Base-by-base conservation (phyloP, 1,140 invertebrate species). In the Euwallacea similis region DNA sequence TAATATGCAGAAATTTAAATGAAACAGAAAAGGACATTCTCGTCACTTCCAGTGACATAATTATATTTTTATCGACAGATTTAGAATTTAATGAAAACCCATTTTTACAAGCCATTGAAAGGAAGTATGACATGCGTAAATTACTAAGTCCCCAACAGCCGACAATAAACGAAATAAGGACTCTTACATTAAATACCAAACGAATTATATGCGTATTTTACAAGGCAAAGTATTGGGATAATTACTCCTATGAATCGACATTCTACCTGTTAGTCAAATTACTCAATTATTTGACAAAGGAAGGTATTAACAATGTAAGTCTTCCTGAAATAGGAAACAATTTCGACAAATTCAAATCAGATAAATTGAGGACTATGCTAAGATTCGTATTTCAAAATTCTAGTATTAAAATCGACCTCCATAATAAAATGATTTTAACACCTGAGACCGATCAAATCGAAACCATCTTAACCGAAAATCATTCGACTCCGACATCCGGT, bases 381-480 rank as follows among this genome's bases (percentile, higher is more conserved):
- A 50, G 46, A 65, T 54, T 11, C 42, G 11, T 65, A 2, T 65
- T 65, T 33, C 9, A 65, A 65, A 65, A 53, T 53, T 42, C 46
- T 2, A 33, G 50, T 4, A 53, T 65, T 65, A 13, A 65, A 53
- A 6, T 65, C 6, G 21, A 6, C 11, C 41, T 65, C 4, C 43
- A 53, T 21, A 21, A 65, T 7, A 42, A 65, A 53, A 7, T 44
- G 7, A 15, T 62, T 46, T 44, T n/a, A 7, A 3, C 41, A 1
- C 42, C 60, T 44, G 10, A 44, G 0, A 0, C 8, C 2, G 8
- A 10, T 15, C 15, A 62, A 10, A 62, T 62, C 2, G 0, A 8
- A 11, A 62, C 15, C 44, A 62, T 62, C 13, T 62, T 62, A 44
- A 10, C 9, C 7, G 62, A 65, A 53, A 65, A 65, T 54, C 62